A percentile compares a stretch with the other conserved stretches of the same genome.
Conservation (phyloP, 2,888 invertebrate genomes). For the Cryptocheilus praepositus region DNA sequence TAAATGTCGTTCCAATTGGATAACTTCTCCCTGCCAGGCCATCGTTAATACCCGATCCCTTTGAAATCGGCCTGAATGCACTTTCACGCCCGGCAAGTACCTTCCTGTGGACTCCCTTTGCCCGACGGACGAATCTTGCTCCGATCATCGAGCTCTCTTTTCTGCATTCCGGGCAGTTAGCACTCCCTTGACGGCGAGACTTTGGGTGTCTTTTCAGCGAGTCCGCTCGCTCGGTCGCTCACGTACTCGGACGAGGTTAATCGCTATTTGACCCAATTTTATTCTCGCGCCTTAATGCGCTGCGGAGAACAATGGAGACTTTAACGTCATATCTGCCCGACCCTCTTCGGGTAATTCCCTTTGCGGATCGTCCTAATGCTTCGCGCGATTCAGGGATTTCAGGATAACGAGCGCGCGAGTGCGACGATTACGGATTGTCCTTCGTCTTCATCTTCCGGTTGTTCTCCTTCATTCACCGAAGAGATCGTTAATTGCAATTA, state of each 20-base stretch:
- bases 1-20: too few species aligned
- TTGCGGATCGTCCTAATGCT: constrained; percentile 33
- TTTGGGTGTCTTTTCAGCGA: constrained; percentile 19
- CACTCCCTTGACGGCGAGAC: constrained; percentile 1
- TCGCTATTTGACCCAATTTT: constrained; percentile 73
- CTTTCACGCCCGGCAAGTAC: constrained; percentile 13
- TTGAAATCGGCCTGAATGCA: background rate
- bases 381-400: constrained; percentile 40
- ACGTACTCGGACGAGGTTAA: constrained; percentile 66
- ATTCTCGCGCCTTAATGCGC: constrained; percentile 67
- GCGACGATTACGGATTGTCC: constrained; percentile 51
- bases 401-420: constrained; percentile 49
- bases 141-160: constrained; percentile 3
- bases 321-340: constrained; percentile 55
- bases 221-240: constrained; percentile 48
- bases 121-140: background rate
- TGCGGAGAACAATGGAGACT: constrained; percentile 67
- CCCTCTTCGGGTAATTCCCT: constrained; percentile 34
- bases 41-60: constrained; percentile 1
- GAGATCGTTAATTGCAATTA: constrained; percentile 54
- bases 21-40: background rate
- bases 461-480: constrained; percentile 22
- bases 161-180: constrained; percentile 1
- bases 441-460: constrained; percentile 43
- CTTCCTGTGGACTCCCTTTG: background rate